phyloP scores from a whole-genome alignment of 2,113 vertebrate species.

The Anseranas semipalmata region DNA sequence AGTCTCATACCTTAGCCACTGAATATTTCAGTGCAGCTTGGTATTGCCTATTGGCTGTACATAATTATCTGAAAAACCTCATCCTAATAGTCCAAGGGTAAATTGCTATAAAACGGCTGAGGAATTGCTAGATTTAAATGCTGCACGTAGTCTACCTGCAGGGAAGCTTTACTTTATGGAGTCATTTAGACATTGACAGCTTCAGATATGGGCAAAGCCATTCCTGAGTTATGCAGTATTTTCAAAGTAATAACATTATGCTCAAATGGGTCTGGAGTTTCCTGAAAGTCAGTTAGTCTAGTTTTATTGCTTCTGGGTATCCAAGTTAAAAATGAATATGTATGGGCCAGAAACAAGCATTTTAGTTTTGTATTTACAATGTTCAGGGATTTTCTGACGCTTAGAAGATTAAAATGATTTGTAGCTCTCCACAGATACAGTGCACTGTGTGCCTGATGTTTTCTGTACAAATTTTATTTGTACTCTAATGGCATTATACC shows the following conservation, averaged over 20 bases:
- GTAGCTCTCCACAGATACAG: neutral
- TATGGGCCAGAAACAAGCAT: neutral
- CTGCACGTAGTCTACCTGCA: neutral
- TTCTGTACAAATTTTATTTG: neutral
- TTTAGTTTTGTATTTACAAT: slow-evolving; percentile 4
- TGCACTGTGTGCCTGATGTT: neutral
- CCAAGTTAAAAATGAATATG: slow-evolving; percentile 4
- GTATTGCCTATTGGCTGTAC: neutral
- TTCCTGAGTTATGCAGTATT: slow-evolving; percentile 12
- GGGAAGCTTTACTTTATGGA: slow-evolving; percentile 18
- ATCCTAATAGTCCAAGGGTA: neutral
- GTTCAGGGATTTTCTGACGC: neutral
- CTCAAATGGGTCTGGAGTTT: neutral
- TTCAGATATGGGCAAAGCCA: neutral
- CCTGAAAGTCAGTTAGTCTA: neutral
- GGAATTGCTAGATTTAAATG: neutral
- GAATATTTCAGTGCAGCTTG: slow-evolving; percentile 8
- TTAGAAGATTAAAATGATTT: slow-evolving; percentile 29
- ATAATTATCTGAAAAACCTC: neutral
- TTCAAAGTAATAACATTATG: slow-evolving; percentile 42
- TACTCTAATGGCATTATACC: neutral
- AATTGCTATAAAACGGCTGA: slow-evolving; percentile 1
- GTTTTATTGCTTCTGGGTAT: slow-evolving; percentile 6
- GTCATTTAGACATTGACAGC: slow-evolving; percentile 19
- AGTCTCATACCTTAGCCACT: neutral